Base-by-base conservation (phyloP, 2,797 vertebrate species). In the Heteromormyrus szaboi region DNA sequence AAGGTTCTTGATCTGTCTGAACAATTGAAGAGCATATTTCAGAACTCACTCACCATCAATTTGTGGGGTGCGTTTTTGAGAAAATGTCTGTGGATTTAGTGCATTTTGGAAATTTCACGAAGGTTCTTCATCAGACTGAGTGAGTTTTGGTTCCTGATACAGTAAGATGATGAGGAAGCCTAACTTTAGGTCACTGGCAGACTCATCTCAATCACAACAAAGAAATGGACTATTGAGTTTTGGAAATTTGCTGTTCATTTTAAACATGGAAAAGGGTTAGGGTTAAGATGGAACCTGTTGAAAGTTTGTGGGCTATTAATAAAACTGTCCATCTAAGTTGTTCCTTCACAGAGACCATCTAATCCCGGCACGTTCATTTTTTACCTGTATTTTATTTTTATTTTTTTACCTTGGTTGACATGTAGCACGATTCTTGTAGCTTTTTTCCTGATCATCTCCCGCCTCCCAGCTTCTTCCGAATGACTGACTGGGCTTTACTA, bases 401-500 rank as follows among this genome's bases (percentile, higher is more conserved):
- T 33, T 19, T 12, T 56, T 86, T 19, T 29, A 8, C n/a, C 83
- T 25, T 25, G n/a, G 48, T 51, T 50, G 44, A 85, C 33, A 44
- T 59, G 48, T 4, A 86, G 11, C 85, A 11, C 7, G 2, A 54
- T 9, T 56, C 17, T 25, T 53, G 25, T n/a, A 29, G 29, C 50
- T 50, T 25, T 84, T 84, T 84, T 29, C 29, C 50, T 56, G 12
- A 54, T 50, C 17, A 17, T 41, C 17, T 41, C 33, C 44, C 0
- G 29, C n/a, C 22, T 54, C 25, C 9, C 29, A 86, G 51, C 4
- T 53, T 25, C 25, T n/a, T 46, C 85, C 53, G n/a, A 54, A 37
- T 19, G 85, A 56, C 53, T 86, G 85, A 86, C 33, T 86, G 14
- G 85, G 83, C 48, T 29, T 85, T 85, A 86, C 56, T 65, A 65